Evolutionary conservation across 2,113 vertebrate genomes (phyloP).

Genomic region (Serinus canaria): DNA sequence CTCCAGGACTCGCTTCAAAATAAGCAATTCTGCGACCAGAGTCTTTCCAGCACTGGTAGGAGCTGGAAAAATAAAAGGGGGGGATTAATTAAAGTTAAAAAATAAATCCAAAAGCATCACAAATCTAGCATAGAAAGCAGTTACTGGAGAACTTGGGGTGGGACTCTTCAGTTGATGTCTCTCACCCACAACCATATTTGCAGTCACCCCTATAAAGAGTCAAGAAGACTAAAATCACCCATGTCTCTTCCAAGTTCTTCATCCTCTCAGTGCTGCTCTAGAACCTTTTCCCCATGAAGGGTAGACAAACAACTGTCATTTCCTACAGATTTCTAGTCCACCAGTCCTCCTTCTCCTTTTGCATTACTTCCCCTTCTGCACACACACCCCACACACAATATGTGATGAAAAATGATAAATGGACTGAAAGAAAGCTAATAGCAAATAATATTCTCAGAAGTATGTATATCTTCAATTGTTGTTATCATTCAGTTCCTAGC

Average conservation of each 20-base stretch:
- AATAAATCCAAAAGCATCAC: background rate
- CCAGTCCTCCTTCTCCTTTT: background rate
- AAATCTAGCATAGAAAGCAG: background rate
- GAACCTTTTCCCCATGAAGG: background rate
- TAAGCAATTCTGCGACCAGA: slow-evolving; percentile 92
- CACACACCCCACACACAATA: background rate
- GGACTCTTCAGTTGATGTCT: background rate
- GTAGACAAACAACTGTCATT: background rate
- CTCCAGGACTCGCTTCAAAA: slow-evolving; percentile 92
- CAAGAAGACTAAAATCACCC: background rate
- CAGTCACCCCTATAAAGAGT: background rate
- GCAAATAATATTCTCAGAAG: background rate
- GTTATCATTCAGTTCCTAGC: background rate
- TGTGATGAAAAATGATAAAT: background rate
- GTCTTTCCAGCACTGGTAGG: slow-evolving; percentile 98
- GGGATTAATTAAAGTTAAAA: background rate
- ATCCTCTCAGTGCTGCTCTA: background rate
- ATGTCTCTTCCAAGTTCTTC: background rate
- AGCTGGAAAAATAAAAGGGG: slow-evolving; percentile 30
- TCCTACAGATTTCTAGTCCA: background rate
- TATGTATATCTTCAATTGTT: background rate
- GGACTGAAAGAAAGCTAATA: background rate
- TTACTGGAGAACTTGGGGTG: background rate
- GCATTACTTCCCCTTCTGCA: background rate
- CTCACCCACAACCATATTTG: background rate